Conservation (phyloP, 2,113 vertebrate species). For the Bubo scandiacus region DNA sequence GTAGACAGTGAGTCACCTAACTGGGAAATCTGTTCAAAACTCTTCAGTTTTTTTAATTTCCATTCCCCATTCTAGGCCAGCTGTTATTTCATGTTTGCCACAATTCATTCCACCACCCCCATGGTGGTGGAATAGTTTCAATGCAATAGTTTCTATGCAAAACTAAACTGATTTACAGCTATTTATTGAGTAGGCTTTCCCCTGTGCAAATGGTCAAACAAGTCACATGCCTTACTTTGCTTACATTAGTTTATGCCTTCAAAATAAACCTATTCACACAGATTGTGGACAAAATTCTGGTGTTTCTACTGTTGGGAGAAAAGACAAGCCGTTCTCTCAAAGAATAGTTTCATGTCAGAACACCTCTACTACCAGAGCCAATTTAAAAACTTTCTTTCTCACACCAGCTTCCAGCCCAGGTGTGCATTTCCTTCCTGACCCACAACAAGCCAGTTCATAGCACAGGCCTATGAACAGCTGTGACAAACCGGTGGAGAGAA, state of each 20-base stretch:
- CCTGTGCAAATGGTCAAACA: background rate
- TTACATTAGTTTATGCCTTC: background rate
- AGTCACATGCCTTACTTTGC: background rate
- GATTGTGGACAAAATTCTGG: background rate
- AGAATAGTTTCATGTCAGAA: background rate
- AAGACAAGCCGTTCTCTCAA: background rate
- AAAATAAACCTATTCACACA: background rate
- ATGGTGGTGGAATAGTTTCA: background rate
- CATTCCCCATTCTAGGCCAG: background rate
- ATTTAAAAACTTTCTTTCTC: background rate
- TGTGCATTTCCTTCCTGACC: background rate
- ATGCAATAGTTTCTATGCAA: background rate
- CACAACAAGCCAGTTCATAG: background rate
- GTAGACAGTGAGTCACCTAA: constrained; percentile 36
- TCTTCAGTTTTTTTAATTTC: background rate
- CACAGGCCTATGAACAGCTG: background rate
- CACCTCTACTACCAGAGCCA: background rate
- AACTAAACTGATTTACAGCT: background rate
- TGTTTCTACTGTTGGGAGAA: background rate
- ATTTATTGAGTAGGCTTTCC: background rate
- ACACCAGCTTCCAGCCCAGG: background rate
- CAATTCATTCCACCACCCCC: background rate
- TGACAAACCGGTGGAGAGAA: background rate
- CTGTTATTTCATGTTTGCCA: background rate
- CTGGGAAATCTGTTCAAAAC: background rate